These are phyloP conservation scores for Coccyzus lansbergi DNA, from an alignment of 2,797 vertebrate genomes.

Conservation along the genomic window DNA sequence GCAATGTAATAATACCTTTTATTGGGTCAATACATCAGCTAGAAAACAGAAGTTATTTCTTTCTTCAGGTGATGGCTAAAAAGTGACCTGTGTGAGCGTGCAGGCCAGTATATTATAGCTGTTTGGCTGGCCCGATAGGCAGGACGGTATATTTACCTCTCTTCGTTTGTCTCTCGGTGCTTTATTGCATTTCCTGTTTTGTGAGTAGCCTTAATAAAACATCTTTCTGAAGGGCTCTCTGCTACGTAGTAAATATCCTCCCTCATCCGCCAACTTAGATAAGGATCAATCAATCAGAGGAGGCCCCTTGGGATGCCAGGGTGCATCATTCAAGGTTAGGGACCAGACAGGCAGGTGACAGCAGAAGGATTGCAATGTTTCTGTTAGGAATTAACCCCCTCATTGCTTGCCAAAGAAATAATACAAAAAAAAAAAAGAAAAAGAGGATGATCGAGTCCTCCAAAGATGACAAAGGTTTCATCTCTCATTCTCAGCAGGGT, in stretches of 20 bases:
- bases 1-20: conserved; percentile 70
- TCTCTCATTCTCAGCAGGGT: not conserved
- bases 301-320: not conserved
- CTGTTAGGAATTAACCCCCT: not conserved
- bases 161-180: conserved; percentile 26
- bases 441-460: not conserved
- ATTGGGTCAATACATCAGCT: conserved; percentile 77
- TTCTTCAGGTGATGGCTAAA: conserved; percentile 44
- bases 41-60: conserved; percentile 67
- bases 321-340: conserved; percentile 50
- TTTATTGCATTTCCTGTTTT: conserved; percentile 54
- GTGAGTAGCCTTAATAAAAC: conserved; percentile 65
- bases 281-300: conserved; percentile 10
- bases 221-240: conserved; percentile 45
- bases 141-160: conserved; percentile 28
- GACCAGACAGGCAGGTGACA: not conserved
- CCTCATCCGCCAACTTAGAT: not conserved
- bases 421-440: not conserved
- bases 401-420: not conserved
- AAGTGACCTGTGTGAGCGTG: conserved; percentile 31
- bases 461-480: not conserved
- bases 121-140: not conserved
- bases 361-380: conserved; percentile 3
- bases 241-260: conserved; percentile 45
- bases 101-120: conserved; percentile 15